These are phyloP conservation scores for Odocoileus hemionus DNA, from an alignment of 2,113 vertebrate species.

Conservation along the genomic window DNA sequence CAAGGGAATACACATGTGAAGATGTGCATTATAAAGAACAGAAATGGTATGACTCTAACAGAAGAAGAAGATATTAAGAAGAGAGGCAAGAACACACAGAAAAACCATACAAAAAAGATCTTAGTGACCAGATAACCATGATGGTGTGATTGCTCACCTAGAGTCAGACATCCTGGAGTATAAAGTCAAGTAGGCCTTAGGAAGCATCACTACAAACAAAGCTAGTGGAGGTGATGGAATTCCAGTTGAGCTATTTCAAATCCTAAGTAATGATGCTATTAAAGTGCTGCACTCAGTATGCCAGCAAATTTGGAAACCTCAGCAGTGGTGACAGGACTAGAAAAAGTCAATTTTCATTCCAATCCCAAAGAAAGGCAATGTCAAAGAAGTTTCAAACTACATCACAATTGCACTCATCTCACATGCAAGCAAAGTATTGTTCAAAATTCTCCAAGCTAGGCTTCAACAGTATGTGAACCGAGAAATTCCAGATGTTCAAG, in stretches of 20 bases:
- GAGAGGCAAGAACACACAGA: too few relatives aligned
- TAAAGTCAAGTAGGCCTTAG: neutral
- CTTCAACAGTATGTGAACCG: rapidly evolving
- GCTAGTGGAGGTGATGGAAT: neutral
- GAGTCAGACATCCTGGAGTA: neutral
- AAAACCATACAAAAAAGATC: neutral
- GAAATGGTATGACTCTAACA: too few relatives aligned
- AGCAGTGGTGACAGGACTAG: neutral
- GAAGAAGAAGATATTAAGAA: too few relatives aligned
- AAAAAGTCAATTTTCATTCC: neutral
- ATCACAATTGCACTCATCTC: neutral
- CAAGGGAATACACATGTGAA: too few relatives aligned
- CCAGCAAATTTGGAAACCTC: neutral
- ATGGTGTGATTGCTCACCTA: neutral
- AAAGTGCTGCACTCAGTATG: neutral
- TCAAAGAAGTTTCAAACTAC: neutral
- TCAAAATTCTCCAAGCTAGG: neutral
- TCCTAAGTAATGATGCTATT: neutral
- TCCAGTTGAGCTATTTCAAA: neutral
- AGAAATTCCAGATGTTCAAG: neutral
- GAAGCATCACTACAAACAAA: neutral
- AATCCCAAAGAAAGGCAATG: neutral
- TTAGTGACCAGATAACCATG: neutral
- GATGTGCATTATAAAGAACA: too few relatives aligned
- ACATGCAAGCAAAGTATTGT: neutral